These are phyloP conservation scores for Archips xylosteana DNA, from an alignment of 2,888 invertebrate species.

Conservation along the genomic window DNA sequence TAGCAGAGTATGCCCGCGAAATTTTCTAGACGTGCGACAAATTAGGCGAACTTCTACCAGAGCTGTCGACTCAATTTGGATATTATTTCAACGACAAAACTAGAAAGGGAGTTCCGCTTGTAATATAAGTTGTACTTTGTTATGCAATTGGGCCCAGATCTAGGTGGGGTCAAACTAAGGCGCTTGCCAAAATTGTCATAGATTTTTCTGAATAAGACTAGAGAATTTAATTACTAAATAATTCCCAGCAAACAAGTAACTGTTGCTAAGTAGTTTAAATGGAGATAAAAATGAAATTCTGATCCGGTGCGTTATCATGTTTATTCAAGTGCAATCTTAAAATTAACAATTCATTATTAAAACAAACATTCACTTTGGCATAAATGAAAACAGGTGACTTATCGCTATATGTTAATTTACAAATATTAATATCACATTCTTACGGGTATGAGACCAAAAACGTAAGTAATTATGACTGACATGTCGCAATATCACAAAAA, in stretches of 20 bases:
- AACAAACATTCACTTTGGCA: conserved; percentile 64
- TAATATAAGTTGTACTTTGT: too few relatives aligned
- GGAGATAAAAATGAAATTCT: conserved; percentile 22
- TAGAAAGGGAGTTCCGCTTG: too few relatives aligned
- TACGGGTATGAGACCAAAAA: conserved; percentile 31
- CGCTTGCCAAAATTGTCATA: too few relatives aligned
- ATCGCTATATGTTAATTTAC: conserved; percentile 24
- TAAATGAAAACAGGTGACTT: conserved; percentile 46
- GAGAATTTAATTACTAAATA: background rate
- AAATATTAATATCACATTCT: conserved; percentile 37
- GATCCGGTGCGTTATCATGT: conserved; percentile 54
- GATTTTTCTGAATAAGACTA: too few relatives aligned
- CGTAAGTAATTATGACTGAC: background rate
- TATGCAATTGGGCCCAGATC: too few relatives aligned
- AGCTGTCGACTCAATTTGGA: too few relatives aligned
- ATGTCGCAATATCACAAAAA: conserved; percentile 33
- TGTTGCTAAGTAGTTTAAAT: background rate
- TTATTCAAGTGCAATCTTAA: conserved; percentile 66
- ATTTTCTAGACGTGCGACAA: too few relatives aligned
- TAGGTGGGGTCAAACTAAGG: too few relatives aligned
- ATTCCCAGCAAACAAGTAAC: background rate
- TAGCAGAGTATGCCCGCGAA: too few relatives aligned
- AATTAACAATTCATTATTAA: conserved; percentile 53
- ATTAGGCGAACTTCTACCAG: too few relatives aligned
- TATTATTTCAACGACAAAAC: too few relatives aligned